Evolutionary conservation across 1,140 invertebrate species (phyloP), one percentile per base, ranked within the genome.

Genomic region (Dysdera silvatica): DNA sequence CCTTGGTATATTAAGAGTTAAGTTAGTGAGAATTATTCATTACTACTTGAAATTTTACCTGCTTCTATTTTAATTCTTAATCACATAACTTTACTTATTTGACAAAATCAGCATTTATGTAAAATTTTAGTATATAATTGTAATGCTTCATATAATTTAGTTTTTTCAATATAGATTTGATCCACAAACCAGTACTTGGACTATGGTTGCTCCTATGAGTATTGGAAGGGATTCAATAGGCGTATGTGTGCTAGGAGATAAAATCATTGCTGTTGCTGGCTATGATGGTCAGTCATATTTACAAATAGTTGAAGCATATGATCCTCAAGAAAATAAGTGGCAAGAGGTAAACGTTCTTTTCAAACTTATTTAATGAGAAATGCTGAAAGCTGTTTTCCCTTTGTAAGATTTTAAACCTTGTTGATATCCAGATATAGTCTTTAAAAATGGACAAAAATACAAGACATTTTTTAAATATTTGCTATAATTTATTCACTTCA

Each of bases 221-320:
- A 47, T 66, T 40, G 65, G 64, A 28, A 48, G 76, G 5, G 76
- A 76, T 43, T 76, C 75, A 8, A 74, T 77, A 18, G 76, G 76
- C 32, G 74, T 77, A 20, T 70, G 72, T 23, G 61, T 74, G 5
- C 67, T 78, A 6, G 76, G 75, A 4, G 64, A 71, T 45, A 69
- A 65, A 12, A 65, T 80, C 10, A 80, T 75, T 65, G 77, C 79
- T 41, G 76, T 79, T 24, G 88, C 87, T n/a, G 88, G 91, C 4
- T 91, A 91, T 72, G 88, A 92, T 77, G 89, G 89, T 10, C 82
- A 83, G 57, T 84, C 82, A 3, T 89, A 89, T 73, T 75, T 89
- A 29, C 81, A 83, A 70, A 83, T 85, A 4, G 87, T 88, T 3
- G 87, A 89, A 78, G 81, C 86, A 67, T 93, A 87, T 77, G 87